Evolutionary conservation across 2,888 invertebrate genomes (phyloP), one percentile per base, ranked within the genome.

Genomic region (Brachyopa scutellaris): DNA sequence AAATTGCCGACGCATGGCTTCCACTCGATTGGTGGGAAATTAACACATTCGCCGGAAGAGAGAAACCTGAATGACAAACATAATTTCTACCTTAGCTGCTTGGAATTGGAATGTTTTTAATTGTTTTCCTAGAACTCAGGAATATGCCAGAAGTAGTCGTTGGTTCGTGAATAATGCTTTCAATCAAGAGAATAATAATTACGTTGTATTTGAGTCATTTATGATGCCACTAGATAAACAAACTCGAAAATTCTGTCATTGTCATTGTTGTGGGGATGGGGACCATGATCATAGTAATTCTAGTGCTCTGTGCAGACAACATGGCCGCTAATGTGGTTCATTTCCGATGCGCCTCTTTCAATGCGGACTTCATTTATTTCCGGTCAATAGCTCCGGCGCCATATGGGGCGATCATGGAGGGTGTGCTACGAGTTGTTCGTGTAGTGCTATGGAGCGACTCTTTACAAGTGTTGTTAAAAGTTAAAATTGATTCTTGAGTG

Each of bases 1-100:
- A 62, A 66, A 51, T 62, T 23, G 33, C 51, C 29, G 59, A 61
- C 55, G 67, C 59, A 67, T 53, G 49, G 42, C 26, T 70, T 57
- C 55, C 17, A 33, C 69, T 55, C n/a, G 31, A 61, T 36, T 64
- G 19, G 40, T 66, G 9, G 21, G 19, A 61, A 9, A 5, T 72
- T 31, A 62, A 29, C 47, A 57, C 57, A 78, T 51, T 29, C 33
- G 13, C 29, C 55, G 13, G 15, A 51, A 38, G 47, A 42, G 15
- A 31, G 40, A 70, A 70, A 70, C 61, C 31, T 40, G 61, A 70
- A 61, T 51, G 2, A 11, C n/a, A 38, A 49, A 13, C 17, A 3
- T 17, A 31, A 2, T 26, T 19, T 6, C 2, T 47, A 15, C 17
- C 26, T 26, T 26, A 26, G 29, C 15, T 21, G 17, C 17, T 11